Evolutionary conservation across 2,888 invertebrate genomes (phyloP).

Genomic region (Drosophila borealis): DNA sequence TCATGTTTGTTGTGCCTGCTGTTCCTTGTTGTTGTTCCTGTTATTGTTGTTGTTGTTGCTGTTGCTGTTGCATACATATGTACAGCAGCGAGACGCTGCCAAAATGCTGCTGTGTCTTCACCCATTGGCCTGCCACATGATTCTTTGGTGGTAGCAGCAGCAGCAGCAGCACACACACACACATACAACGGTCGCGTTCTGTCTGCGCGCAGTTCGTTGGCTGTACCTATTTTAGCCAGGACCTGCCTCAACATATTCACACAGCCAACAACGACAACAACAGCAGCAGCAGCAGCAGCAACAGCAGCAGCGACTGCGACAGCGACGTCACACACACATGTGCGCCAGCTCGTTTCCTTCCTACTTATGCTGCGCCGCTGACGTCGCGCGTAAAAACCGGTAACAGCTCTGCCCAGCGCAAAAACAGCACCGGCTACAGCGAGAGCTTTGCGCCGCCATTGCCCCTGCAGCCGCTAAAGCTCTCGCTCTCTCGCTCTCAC

Average conservation of each 20-base stretch:
- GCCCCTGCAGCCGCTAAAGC: slow-evolving; percentile 40
- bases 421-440: slow-evolving; percentile 27
- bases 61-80: slow-evolving; percentile 38
- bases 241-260: slow-evolving; percentile 83
- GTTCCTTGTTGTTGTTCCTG: slow-evolving; percentile 54
- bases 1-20: slow-evolving; percentile 68
- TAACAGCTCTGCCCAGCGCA: slow-evolving; percentile 52
- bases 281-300: slow-evolving; percentile 5
- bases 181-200: slow-evolving; percentile 33
- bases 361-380: slow-evolving; percentile 64
- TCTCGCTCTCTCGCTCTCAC: slow-evolving; percentile 10
- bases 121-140: slow-evolving; percentile 70
- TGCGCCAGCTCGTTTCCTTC: slow-evolving; percentile 76
- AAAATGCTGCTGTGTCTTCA: slow-evolving; percentile 71
- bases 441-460: slow-evolving; percentile 41
- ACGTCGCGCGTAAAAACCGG: slow-evolving; percentile 60
- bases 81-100: slow-evolving; percentile 59
- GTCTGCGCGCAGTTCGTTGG: slow-evolving; percentile 83
- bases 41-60: slow-evolving; percentile 36
- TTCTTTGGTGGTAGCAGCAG: slow-evolving; percentile 51
- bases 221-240: slow-evolving; percentile 84
- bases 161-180: slow-evolving; percentile 13
- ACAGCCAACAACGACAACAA: slow-evolving; percentile 43
- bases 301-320: slow-evolving; percentile 12
- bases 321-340: slow-evolving; percentile 26